Evolutionary conservation across 1,140 invertebrate species (phyloP).

Genomic region (Brachionus asplanchnoidis): DNA sequence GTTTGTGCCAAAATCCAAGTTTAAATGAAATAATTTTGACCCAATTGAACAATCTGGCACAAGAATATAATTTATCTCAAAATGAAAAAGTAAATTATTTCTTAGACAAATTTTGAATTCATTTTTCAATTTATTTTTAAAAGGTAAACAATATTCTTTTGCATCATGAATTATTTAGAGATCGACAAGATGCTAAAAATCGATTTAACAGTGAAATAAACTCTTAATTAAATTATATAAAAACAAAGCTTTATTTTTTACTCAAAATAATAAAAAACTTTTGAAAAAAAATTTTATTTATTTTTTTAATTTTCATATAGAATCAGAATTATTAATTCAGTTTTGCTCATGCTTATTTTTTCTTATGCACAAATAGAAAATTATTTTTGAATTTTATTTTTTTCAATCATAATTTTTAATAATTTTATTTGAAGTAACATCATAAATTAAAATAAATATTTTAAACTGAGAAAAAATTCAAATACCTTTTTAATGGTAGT

Average conservation of each 20-base stretch:
- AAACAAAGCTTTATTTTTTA: too few relatives aligned
- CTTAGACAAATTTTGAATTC: not conserved
- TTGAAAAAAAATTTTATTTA: not conserved
- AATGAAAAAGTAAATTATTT: not conserved
- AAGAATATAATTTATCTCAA: not conserved
- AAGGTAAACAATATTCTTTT: not conserved
- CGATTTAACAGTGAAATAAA: not conserved
- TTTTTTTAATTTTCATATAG: not conserved
- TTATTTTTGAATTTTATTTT: not conserved
- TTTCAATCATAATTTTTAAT: not conserved
- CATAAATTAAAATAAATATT: constrained; percentile 1
- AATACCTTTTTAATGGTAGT: not conserved
- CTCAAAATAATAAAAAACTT: not conserved
- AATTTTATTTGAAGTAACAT: not conserved
- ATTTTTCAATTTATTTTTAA: not conserved
- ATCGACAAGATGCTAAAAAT: not conserved
- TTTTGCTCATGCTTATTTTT: not conserved
- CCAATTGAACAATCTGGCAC: not conserved
- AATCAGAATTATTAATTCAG: not conserved
- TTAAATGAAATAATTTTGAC: constrained; percentile 3
- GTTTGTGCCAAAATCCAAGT: not conserved
- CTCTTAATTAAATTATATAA: not conserved
- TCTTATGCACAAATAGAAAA: not conserved
- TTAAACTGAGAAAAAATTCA: not conserved
- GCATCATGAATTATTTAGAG: not conserved